These are phyloP conservation scores for Thalassophryne amazonica DNA, from an alignment of 2,797 vertebrate species.

Conservation along the genomic window DNA sequence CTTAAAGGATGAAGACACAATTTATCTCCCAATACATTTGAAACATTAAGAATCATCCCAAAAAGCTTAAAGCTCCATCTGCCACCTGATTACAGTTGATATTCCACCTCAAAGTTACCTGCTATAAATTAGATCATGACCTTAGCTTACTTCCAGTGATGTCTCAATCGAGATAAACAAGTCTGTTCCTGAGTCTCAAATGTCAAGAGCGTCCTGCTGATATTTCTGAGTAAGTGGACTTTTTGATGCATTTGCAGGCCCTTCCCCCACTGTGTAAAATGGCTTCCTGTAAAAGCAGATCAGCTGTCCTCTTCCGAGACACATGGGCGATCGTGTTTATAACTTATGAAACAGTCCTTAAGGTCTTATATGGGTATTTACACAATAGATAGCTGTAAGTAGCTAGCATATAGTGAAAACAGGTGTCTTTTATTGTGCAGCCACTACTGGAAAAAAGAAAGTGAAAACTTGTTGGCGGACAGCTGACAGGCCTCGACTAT, in stretches of 20 bases:
- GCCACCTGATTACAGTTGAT: conserved; percentile 12
- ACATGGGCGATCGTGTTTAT: background rate
- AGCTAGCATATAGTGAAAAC: too few species aligned
- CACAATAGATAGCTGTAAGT: background rate
- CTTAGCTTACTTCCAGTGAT: conserved; percentile 1
- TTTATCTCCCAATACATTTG: too few species aligned
- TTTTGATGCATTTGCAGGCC: conserved; percentile 49
- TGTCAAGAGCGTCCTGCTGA: background rate
- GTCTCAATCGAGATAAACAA: conserved; percentile 41
- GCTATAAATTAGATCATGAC: conserved; percentile 57
- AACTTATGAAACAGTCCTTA: background rate
- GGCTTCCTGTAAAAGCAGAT: conserved; percentile 65
- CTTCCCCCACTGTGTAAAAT: conserved; percentile 71
- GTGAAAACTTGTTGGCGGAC: too few species aligned
- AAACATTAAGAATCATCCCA: too few species aligned
- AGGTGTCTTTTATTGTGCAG: too few species aligned
- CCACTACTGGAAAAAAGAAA: too few species aligned
- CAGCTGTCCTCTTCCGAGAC: conserved; percentile 50
- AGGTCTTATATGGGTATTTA: background rate
- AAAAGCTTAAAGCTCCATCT: background rate
- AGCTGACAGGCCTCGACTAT: too few species aligned
- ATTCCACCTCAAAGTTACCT: conserved; percentile 33
- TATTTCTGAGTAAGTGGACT: conserved; percentile 30
- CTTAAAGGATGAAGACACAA: too few species aligned
- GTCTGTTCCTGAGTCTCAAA: background rate